Conservation (phyloP, 1,140 invertebrate genomes). For the Drosophila bocki region DNA sequence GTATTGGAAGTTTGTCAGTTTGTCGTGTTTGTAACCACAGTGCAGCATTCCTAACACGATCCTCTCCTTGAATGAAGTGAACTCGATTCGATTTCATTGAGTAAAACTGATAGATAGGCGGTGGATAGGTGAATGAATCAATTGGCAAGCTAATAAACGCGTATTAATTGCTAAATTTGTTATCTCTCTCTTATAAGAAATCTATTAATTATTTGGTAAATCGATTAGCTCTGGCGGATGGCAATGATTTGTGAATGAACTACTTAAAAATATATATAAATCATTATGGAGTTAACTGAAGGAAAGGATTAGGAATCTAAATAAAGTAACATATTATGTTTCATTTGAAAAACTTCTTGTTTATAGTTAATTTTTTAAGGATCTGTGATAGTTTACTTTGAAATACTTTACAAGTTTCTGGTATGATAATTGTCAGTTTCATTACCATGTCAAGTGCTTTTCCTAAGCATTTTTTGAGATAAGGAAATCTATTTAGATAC, state of each 20-base stretch:
- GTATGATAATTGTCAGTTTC: neutral
- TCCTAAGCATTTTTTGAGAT: neutral
- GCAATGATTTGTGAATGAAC: neutral
- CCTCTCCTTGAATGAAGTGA: constrained; percentile 21
- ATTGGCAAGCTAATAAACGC: constrained; percentile 16
- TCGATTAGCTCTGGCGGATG: neutral
- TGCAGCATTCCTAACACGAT: constrained; percentile 32
- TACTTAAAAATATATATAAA: neutral
- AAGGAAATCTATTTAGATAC: constrained; percentile 2
- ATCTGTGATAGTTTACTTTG: neutral
- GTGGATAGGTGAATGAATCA: constrained; percentile 9
- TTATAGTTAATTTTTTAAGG: neutral
- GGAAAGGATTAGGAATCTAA: neutral
- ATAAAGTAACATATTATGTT: neutral
- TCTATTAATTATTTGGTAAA: neutral
- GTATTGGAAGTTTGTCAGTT: constrained; percentile 21
- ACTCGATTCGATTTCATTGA: constrained; percentile 29
- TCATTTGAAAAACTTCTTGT: neutral
- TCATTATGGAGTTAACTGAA: neutral
- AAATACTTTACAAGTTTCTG: neutral
- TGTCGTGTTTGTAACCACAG: constrained; percentile 33
- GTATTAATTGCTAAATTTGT: constrained; percentile 7
- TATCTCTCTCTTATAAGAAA: neutral
- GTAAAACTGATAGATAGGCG: neutral
- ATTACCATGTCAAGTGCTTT: neutral